Evolutionary conservation across 2,888 invertebrate genomes (phyloP).

Genomic region (Idaea straminata): DNA sequence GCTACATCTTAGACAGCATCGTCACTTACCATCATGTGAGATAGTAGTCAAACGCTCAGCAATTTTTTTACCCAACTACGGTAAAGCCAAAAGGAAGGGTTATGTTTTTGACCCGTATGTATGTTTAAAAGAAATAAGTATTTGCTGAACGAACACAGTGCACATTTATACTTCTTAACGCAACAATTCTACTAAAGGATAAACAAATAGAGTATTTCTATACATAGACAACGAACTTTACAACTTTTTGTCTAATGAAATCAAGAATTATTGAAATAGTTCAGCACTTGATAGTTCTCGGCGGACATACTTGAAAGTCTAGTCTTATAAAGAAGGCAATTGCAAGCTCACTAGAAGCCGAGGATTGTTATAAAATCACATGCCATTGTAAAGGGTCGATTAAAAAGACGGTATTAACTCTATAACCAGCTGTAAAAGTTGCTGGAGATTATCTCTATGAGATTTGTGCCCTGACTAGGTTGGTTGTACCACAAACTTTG

Average conservation of each 20-base stretch:
- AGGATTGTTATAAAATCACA: constrained; percentile 47
- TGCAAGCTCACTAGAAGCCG: constrained; percentile 33
- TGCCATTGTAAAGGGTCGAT: constrained; percentile 54
- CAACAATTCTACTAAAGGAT: neutral
- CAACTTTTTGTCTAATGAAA: neutral
- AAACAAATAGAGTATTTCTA: neutral
- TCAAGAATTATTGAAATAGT: neutral
- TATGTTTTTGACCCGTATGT: too few relatives aligned
- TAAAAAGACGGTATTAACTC: constrained; percentile 53
- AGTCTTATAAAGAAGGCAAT: constrained; percentile 16
- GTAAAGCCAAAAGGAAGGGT: too few relatives aligned
- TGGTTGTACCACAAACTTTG: constrained; percentile 38
- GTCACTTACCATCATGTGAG: too few relatives aligned
- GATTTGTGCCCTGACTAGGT: constrained; percentile 74
- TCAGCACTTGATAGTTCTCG: constrained; percentile 2
- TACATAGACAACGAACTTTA: neutral
- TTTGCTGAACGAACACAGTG: too few relatives aligned
- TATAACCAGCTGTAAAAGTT: constrained; percentile 63
- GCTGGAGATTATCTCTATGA: constrained; percentile 68
- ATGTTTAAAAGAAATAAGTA: too few relatives aligned
- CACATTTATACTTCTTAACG: too few relatives aligned
- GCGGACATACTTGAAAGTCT: constrained; percentile 14
- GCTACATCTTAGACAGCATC: too few relatives aligned
- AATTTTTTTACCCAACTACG: too few relatives aligned
- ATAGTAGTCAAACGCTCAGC: too few relatives aligned